These are phyloP conservation scores for Acleris emargana DNA, from an alignment of 2,888 invertebrate genomes.

Conservation along the genomic window DNA sequence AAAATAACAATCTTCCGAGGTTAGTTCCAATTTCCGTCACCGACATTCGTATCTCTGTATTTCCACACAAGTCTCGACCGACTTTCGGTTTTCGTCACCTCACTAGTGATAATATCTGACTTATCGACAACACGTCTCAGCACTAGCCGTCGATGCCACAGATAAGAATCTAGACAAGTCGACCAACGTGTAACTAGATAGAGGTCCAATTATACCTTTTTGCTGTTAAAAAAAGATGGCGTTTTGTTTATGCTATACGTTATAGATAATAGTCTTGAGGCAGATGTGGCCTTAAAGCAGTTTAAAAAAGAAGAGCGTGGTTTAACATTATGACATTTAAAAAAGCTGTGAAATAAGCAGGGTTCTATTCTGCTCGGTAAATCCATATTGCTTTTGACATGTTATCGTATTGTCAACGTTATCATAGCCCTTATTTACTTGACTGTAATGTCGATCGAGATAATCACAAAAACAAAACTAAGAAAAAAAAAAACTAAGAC, in stretches of 20 bases:
- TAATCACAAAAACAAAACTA: too few relatives aligned
- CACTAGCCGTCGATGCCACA: constrained; percentile 55
- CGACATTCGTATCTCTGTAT: background rate
- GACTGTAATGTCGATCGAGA: too few relatives aligned
- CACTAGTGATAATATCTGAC: constrained; percentile 32
- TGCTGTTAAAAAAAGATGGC: constrained; percentile 10
- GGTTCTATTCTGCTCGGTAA: background rate
- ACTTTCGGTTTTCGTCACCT: constrained; percentile 34
- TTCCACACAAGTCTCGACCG: constrained; percentile 10
- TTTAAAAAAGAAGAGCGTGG: background rate
- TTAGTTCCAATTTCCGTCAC: background rate
- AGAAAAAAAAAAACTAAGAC: background rate
- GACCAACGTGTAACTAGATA: constrained; percentile 46
- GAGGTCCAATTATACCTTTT: constrained; percentile 45
- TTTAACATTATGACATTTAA: background rate
- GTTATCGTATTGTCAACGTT: too few relatives aligned
- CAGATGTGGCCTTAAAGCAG: constrained; percentile 17
- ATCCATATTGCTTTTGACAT: too few relatives aligned
- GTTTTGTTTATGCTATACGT: constrained; percentile 5
- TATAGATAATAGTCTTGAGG: background rate
- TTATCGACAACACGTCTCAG: constrained; percentile 66
- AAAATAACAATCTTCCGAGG: too few relatives aligned
- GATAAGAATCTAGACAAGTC: constrained; percentile 55
- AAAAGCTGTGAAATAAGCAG: background rate
- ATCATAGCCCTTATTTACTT: too few relatives aligned